Percentiles rank a stretch among this genome's conserved stretches.
Conservation (phyloP, 2,797 vertebrate genomes). For the Labeo calbasu region DNA sequence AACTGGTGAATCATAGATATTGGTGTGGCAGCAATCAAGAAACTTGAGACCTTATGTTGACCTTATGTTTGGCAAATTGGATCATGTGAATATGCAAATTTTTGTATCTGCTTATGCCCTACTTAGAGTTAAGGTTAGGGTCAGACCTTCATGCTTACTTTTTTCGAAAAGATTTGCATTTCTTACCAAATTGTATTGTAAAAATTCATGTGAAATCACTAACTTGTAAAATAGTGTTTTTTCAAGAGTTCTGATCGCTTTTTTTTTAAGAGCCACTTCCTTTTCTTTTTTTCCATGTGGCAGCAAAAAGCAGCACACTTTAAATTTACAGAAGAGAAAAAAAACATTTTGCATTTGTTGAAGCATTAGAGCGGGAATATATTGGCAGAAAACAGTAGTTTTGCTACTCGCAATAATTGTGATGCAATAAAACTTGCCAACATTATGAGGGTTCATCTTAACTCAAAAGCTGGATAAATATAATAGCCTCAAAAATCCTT, state of each 20-base stretch:
- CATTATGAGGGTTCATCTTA: not conserved
- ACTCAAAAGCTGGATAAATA: not conserved
- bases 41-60: not conserved
- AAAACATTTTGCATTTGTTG: too few species aligned
- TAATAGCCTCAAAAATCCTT: not conserved
- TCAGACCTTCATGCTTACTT: not conserved
- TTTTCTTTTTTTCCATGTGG: not conserved
- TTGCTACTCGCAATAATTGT: not conserved
- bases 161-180: not conserved
- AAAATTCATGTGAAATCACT: not conserved
- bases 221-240: not conserved
- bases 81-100: not conserved
- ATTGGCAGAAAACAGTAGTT: not conserved
- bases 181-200: not conserved
- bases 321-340: not conserved
- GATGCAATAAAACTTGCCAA: not conserved
- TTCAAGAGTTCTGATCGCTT: not conserved
- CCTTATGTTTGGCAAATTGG: not conserved
- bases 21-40: not conserved
- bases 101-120: not conserved
- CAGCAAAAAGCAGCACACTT: not conserved
- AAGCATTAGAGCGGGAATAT: not conserved
- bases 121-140: not conserved
- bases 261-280: not conserved
- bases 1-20: not conserved